Evolutionary conservation across 2,797 vertebrate genomes (phyloP).

Genomic region (Poecile montanus): DNA sequence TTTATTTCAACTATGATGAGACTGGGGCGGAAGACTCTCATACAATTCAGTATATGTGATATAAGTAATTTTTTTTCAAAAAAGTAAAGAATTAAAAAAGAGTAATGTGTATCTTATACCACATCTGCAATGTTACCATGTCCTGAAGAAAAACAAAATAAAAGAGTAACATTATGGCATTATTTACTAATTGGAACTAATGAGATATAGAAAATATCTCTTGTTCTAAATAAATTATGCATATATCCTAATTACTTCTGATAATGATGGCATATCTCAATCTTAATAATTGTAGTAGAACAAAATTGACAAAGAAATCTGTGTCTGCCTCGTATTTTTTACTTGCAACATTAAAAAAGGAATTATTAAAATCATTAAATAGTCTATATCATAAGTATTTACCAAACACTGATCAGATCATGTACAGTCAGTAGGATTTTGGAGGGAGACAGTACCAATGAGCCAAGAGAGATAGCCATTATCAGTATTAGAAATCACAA

Average conservation of each 20-base stretch:
- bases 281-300: background rate
- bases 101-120: background rate
- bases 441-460: background rate
- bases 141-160: background rate
- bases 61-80: background rate
- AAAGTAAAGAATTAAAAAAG: background rate
- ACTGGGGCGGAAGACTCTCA: background rate
- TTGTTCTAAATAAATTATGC: background rate
- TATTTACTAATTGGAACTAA: background rate
- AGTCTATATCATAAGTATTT: background rate
- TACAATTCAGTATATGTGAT: background rate
- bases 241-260: background rate
- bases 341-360: background rate
- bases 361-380: background rate
- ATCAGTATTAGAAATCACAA: background rate
- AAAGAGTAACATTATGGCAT: background rate
- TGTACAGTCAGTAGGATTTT: background rate
- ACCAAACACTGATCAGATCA: background rate
- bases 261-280: background rate
- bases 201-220: background rate
- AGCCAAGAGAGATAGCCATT: background rate
- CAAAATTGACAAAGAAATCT: background rate
- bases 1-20: background rate
- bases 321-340: accelerated
- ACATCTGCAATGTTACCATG: background rate